Evolutionary conservation across 2,113 vertebrate genomes (phyloP).

Genomic region (Puffinus mauretanicus): DNA sequence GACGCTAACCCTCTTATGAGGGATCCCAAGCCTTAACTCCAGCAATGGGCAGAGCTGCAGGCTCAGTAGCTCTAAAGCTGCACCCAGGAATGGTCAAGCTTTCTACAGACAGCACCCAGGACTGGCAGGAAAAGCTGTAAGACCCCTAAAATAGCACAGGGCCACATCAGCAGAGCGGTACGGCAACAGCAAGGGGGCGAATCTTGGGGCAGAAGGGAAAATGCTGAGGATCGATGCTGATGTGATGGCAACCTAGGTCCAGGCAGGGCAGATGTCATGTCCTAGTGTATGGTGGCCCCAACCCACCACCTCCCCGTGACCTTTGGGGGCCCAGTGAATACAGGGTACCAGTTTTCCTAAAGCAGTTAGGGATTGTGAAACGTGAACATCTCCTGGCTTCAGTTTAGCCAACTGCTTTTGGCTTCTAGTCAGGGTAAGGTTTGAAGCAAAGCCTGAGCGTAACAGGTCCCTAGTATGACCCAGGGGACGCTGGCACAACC

Average conservation of each 20-base stretch:
- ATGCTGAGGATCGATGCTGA: too few species aligned
- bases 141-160: too few species aligned
- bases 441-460: neutral
- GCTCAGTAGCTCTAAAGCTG: neutral
- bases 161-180: neutral
- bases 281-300: neutral
- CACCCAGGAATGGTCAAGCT: too few species aligned
- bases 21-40: neutral
- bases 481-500: neutral
- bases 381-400: neutral
- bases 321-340: neutral
- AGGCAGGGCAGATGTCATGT: neutral
- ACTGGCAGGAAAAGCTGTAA: neutral
- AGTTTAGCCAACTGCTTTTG: neutral
- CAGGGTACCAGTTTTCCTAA: neutral
- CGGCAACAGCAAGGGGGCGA: neutral
- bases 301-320: neutral
- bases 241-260: neutral
- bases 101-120: too few species aligned
- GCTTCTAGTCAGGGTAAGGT: neutral
- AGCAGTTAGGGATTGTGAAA: neutral
- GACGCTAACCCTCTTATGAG: neutral
- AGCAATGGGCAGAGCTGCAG: neutral
- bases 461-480: fast-evolving
- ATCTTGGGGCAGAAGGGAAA: neutral